Conservation (phyloP, 2,888 invertebrate species). For the Sarcophaga rosellei region DNA sequence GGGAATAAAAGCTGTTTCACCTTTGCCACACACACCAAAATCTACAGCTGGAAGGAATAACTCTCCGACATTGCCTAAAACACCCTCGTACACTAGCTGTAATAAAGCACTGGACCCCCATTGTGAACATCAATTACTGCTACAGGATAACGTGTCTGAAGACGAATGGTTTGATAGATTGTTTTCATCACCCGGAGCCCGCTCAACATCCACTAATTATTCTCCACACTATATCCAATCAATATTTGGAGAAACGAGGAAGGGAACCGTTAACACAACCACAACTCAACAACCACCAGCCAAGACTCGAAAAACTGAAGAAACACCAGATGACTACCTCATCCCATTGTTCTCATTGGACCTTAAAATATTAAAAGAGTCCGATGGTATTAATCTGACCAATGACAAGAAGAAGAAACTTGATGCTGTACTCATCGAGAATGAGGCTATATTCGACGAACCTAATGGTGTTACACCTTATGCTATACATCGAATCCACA, state of each 20-base stretch:
- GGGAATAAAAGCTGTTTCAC: slow-evolving; percentile 10
- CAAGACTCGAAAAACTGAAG: slow-evolving; percentile 8
- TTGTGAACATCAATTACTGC: too few species aligned
- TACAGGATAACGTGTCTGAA: too few species aligned
- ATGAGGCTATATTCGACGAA: slow-evolving; percentile 12
- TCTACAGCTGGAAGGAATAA: neutral
- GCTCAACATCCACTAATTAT: neutral
- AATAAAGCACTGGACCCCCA: too few species aligned
- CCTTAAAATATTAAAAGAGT: slow-evolving; percentile 19
- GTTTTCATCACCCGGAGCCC: too few species aligned
- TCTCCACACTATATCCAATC: slow-evolving; percentile 13
- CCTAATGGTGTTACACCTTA: slow-evolving; percentile 13
- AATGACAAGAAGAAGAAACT: slow-evolving; percentile 33
- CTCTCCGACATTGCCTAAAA: slow-evolving; percentile 1
- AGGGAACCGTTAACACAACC: neutral
- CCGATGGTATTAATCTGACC: slow-evolving; percentile 42
- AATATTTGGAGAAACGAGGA: neutral
- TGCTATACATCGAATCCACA: slow-evolving; percentile 51
- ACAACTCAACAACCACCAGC: neutral
- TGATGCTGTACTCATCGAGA: slow-evolving; percentile 8
- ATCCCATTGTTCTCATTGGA: slow-evolving; percentile 35
- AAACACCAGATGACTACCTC: slow-evolving; percentile 26
- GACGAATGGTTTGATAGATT: too few species aligned
- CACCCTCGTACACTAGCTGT: slow-evolving; percentile 2
- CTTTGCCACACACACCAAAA: too few species aligned